Conservation (phyloP, 2,113 vertebrate species). For the Triplophysa tibetana region DNA sequence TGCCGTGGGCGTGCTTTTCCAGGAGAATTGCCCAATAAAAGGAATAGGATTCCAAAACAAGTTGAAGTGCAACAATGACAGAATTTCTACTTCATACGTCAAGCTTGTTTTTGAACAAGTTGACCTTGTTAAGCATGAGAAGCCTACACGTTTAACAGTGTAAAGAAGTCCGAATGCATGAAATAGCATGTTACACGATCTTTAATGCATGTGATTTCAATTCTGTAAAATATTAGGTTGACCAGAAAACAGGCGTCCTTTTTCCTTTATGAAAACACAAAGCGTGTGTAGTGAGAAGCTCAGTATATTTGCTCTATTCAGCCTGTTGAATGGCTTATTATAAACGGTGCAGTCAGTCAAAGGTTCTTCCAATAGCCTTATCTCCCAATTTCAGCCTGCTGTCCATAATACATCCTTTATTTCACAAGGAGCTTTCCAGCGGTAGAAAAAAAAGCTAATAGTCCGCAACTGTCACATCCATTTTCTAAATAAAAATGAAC, state of each 20-base stretch:
- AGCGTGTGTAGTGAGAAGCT: not conserved
- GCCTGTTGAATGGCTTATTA: slow-evolving; percentile 34
- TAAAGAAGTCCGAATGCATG: no score
- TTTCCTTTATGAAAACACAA: not conserved
- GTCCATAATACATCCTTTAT: slow-evolving; percentile 29
- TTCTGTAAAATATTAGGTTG: not conserved
- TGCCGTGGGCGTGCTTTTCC: no score
- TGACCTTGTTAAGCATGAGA: no score
- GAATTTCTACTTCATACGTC: no score
- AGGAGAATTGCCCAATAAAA: no score
- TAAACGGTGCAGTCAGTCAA: slow-evolving; percentile 39
- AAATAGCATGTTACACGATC: not conserved
- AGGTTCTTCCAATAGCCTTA: slow-evolving; percentile 45
- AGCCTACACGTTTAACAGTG: no score
- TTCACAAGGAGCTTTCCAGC: slow-evolving; percentile 38
- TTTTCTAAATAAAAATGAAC: slow-evolving; percentile 41
- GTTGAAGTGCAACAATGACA: no score
- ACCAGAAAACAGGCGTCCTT: not conserved
- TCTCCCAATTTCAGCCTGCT: slow-evolving; percentile 51
- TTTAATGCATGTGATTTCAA: not conserved
- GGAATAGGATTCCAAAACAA: no score
- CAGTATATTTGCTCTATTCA: slow-evolving; percentile 39
- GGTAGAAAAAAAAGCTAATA: slow-evolving; percentile 18
- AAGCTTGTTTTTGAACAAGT: no score
- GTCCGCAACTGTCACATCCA: slow-evolving; percentile 3